Percentiles rank a stretch among this genome's conserved stretches.
These are phyloP conservation scores for Tachina grossa DNA, from an alignment of 2,888 invertebrate genomes.

Conservation along the genomic window DNA sequence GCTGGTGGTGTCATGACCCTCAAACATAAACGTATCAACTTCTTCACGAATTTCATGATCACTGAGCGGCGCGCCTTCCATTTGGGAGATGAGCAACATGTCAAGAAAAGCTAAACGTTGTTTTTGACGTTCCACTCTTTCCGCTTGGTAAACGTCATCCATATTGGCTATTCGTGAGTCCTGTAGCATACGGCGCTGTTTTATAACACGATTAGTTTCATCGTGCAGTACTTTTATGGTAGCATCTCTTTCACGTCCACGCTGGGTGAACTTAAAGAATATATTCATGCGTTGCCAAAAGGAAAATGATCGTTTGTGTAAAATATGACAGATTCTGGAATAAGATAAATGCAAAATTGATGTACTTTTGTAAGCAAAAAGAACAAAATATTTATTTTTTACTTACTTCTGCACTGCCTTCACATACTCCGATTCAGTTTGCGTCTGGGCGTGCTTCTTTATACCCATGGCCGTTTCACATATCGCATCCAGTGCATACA, in stretches of 20 bases:
- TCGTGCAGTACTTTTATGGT: conserved; percentile 77
- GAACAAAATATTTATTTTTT: conserved; percentile 63
- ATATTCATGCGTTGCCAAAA: conserved; percentile 78
- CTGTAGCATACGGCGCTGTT: conserved; percentile 76
- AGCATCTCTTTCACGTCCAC: conserved; percentile 73
- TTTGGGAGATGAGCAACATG: conserved; percentile 83
- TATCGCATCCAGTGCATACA: conserved; percentile 80
- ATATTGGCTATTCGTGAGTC: conserved; percentile 73
- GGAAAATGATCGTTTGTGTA: conserved; percentile 79
- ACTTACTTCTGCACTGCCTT: conserved; percentile 88
- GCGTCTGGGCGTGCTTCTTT: conserved; percentile 87
- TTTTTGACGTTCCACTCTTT: conserved; percentile 76
- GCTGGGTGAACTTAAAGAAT: conserved; percentile 74
- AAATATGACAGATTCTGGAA: conserved; percentile 78
- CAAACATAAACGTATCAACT: conserved; percentile 82
- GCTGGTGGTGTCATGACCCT: conserved; percentile 84
- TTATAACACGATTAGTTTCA: conserved; percentile 80
- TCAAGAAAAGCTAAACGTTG: conserved; percentile 83
- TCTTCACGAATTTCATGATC: conserved; percentile 84
- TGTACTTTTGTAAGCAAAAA: too few relatives aligned
- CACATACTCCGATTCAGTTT: conserved; percentile 88
- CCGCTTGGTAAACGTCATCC: conserved; percentile 72
- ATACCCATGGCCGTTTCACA: conserved; percentile 92
- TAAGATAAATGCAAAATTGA: not conserved
- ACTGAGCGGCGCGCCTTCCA: conserved; percentile 81